Base-by-base conservation (phyloP, 2,888 invertebrate species). In the Drosophila mimica region DNA sequence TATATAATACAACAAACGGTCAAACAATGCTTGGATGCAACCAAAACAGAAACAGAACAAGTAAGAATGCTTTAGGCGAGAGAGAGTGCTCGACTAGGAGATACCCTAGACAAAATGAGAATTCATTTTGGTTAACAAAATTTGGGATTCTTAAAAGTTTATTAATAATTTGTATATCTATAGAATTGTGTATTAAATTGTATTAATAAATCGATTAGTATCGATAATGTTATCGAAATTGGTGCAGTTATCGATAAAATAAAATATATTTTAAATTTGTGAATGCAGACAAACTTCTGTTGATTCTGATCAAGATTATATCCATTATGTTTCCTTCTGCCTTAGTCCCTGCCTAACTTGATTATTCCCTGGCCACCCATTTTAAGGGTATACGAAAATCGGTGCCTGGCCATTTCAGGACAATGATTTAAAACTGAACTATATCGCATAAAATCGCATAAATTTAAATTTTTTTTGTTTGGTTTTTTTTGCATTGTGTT, bases 1-100 rank as follows among this genome's bases (percentile, higher is more conserved):
- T 69, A 76, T 82, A 79, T 67, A 70, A 89, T 74, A 83, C 70
- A 86, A 72, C 65, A 72, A 70, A 61, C 62, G 70, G 54, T 31
- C 68, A 83, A 82, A 86, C 81, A 83, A 67, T 81, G 61, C 46
- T 38, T 56, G 57, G 61, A 58, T 38, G 30, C 31, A 38, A 53
- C 40, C 67, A 82, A 74, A 67, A 82, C 17, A 67, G 59, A 61
- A 61, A 2, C 20, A 28, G 4, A 38, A 15, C 38, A 30, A n/a
- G 7, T 15, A 15, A 46, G 8, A 46, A 46, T 25, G 25, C 46
- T 7, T 46, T 8, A 46, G 20, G 13, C 46, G 4, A 25, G 25
- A 1, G 15, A 25, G 15, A 25, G 20, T 25, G 46, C 25, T 46
- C 25, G 25, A 25, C 46, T 15, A 15, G 2, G 1, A 15, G 20